Evolutionary conservation across 2,113 vertebrate genomes (phyloP).

Genomic region (Perca fluviatilis): DNA sequence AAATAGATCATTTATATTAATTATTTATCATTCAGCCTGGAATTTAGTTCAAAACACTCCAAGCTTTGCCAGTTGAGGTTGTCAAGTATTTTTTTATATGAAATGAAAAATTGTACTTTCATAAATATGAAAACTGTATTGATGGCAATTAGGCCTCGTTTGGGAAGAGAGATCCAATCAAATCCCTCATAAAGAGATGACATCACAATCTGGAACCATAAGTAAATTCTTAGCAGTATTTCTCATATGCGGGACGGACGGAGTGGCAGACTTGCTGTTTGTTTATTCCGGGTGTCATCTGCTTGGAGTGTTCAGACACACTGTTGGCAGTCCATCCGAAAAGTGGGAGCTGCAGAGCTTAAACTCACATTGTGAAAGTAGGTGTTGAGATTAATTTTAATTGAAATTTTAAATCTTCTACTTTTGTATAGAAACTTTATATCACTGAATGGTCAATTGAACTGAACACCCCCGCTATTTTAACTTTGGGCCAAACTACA

Average conservation of each 20-base stretch:
- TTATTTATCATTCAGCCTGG: conserved; percentile 13
- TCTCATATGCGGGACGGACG: background rate
- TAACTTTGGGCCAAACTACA: background rate
- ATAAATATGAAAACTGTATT: background rate
- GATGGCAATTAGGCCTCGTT: background rate
- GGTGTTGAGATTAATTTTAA: conserved; percentile 20
- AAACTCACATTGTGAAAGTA: conserved; percentile 27
- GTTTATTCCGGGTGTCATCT: conserved; percentile 42
- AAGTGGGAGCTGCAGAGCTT: conserved; percentile 21
- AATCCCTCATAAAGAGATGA: conserved; percentile 1
- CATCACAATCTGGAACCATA: background rate
- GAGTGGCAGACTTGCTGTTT: conserved; percentile 23
- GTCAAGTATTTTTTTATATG: background rate
- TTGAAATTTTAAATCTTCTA: background rate
- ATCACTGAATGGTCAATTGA: background rate
- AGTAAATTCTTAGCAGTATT: background rate
- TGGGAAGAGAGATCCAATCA: background rate
- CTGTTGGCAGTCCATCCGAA: conserved; percentile 15
- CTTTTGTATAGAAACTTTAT: background rate
- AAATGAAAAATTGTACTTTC: background rate
- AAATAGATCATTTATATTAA: background rate
- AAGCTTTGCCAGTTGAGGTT: background rate
- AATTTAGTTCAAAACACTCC: background rate
- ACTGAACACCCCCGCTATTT: background rate
- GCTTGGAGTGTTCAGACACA: conserved; percentile 14